Conservation (phyloP, 2,888 invertebrate genomes). For the Chouioia cunea region DNA sequence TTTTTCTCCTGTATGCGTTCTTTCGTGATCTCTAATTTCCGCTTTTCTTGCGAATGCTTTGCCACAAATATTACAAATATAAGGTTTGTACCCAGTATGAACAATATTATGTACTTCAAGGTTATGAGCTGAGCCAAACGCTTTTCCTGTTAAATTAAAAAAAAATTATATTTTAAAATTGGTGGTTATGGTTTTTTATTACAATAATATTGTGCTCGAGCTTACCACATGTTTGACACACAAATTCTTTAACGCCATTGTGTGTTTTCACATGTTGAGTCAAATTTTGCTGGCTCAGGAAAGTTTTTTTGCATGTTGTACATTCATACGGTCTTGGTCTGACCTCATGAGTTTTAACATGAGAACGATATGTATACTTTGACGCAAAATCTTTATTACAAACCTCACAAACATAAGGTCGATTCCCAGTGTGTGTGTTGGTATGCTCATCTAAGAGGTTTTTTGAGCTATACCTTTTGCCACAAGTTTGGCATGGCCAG, state of each 20-base stretch:
- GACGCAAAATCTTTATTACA: conserved; percentile 84
- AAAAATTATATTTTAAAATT: not conserved
- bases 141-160: conserved; percentile 71
- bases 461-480: conserved; percentile 78
- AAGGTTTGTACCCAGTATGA: conserved; percentile 81
- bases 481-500: conserved; percentile 77
- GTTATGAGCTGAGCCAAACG: conserved; percentile 84
- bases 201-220: conserved; percentile 1
- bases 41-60: conserved; percentile 83
- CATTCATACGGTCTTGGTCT: conserved; percentile 81
- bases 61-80: conserved; percentile 77
- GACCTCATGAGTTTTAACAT: conserved; percentile 79
- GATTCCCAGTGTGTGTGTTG: conserved; percentile 77
- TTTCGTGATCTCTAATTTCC: conserved; percentile 84
- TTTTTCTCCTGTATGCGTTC: conserved; percentile 85
- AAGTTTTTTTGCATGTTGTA: conserved; percentile 77
- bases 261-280: conserved; percentile 83
- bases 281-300: conserved; percentile 82
- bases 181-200: not conserved
- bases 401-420: conserved; percentile 76
- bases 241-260: conserved; percentile 77
- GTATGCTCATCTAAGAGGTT: conserved; percentile 80
- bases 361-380: conserved; percentile 83
- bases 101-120: conserved; percentile 83
- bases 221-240: conserved; percentile 78